A percentile compares a stretch with the other conserved stretches of the same genome.
These are phyloP conservation scores for Lichenostomus cassidix DNA, from an alignment of 2,113 vertebrate species.

Conservation along the genomic window DNA sequence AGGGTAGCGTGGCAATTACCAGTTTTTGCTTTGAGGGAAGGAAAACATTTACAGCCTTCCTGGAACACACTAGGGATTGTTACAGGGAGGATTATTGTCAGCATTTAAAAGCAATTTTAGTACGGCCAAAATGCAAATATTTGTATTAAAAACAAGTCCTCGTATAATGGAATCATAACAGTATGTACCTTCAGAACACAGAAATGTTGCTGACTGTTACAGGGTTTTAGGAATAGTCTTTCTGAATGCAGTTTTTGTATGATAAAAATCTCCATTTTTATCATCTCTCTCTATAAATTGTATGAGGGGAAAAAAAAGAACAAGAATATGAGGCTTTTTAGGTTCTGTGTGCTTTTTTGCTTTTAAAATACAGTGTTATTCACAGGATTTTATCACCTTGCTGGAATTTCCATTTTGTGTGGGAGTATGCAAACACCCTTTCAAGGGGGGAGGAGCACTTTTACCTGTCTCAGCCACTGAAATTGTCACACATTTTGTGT, in stretches of 20 bases:
- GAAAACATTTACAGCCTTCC: background rate
- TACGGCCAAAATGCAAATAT: background rate
- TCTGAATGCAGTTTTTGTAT: background rate
- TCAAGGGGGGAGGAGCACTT: background rate
- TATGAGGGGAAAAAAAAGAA: background rate
- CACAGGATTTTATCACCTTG: background rate
- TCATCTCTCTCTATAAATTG: background rate
- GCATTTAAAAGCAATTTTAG: background rate
- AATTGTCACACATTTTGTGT: background rate
- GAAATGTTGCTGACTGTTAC: background rate
- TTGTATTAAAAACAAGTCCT: background rate
- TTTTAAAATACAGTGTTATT: background rate
- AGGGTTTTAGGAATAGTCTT: background rate
- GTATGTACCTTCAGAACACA: background rate
- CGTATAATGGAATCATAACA: background rate
- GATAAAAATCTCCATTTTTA: background rate
- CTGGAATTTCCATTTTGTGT: background rate
- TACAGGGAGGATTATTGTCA: background rate
- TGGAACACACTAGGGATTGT: background rate
- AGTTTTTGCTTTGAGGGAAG: background rate
- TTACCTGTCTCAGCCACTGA: background rate
- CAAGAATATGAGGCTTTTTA: background rate
- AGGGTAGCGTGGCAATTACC: fast-evolving
- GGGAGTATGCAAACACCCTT: background rate
- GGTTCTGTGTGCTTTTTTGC: background rate